Evolutionary conservation across 1,140 invertebrate species (phyloP).

Genomic region (Trinorchestia longiramus): DNA sequence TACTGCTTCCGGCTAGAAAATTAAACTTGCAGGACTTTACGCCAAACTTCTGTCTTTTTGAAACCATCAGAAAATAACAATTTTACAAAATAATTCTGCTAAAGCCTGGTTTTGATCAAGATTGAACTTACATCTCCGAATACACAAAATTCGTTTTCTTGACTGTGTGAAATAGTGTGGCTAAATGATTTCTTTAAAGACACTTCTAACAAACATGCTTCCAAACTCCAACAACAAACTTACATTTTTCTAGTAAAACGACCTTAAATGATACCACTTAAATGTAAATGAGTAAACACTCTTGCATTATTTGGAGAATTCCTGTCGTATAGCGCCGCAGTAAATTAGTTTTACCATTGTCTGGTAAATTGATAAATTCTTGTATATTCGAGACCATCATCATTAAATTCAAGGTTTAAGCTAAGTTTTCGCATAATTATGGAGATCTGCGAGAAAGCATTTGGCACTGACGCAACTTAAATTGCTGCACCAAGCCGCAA

Average conservation of each 20-base stretch:
- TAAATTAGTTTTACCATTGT: neutral
- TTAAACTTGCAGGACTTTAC: neutral
- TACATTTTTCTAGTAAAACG: neutral
- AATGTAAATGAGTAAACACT: neutral
- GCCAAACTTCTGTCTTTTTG: neutral
- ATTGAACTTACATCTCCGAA: neutral
- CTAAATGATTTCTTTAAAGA: neutral
- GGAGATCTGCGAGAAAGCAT: neutral
- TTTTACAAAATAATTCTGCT: too few species aligned
- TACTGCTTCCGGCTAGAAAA: neutral
- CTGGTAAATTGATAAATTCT: neutral
- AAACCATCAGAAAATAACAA: neutral
- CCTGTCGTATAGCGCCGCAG: neutral
- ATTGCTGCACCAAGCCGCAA: neutral
- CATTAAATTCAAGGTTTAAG: neutral
- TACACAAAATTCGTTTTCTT: neutral
- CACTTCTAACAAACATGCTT: neutral
- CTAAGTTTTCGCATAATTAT: neutral
- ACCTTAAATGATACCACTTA: neutral
- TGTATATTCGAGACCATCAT: neutral
- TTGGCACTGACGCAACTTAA: neutral
- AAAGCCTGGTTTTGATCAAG: neutral
- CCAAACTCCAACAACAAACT: too few species aligned
- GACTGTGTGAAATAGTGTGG: too few species aligned
- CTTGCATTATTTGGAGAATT: neutral